Evolutionary conservation across 1,140 invertebrate species (phyloP).

Genomic region (Agrilus planipennis): DNA sequence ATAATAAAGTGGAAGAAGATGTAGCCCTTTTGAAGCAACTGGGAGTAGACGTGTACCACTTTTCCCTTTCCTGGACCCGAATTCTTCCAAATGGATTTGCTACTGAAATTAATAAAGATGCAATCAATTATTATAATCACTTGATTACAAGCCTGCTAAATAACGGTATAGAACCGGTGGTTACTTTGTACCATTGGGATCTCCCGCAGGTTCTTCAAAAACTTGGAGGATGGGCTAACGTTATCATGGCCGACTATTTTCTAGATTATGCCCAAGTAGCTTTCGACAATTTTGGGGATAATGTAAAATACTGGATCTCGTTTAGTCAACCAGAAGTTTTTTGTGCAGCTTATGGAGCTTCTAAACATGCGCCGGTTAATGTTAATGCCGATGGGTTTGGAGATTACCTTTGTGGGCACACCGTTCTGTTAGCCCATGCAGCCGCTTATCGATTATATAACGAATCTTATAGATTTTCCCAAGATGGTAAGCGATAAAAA

Average conservation of each 20-base stretch:
- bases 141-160: no score
- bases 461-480: no score
- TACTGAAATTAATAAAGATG: no score
- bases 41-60: no score
- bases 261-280: conserved; percentile 23
- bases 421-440: conserved; percentile 49
- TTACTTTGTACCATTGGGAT: conserved; percentile 31
- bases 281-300: conserved; percentile 15
- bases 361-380: conserved; percentile 42
- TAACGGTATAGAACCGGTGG: conserved; percentile 47
- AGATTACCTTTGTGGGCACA: conserved; percentile 50
- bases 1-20: conserved; percentile 43
- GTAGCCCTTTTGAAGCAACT: conserved; percentile 37
- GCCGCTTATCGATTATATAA: conserved; percentile 54
- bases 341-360: conserved; percentile 47
- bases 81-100: no score
- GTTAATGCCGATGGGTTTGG: conserved; percentile 35
- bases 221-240: conserved; percentile 28
- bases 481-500: no score
- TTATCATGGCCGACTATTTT: conserved; percentile 22
- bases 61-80: no score
- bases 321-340: conserved; percentile 47
- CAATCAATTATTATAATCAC: no score
- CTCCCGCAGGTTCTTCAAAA: conserved; percentile 25
- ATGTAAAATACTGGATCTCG: conserved; percentile 38